Evolutionary conservation across 2,888 invertebrate species (phyloP), one percentile per base, ranked within the genome.

Genomic region (Neoascia interrupta): DNA sequence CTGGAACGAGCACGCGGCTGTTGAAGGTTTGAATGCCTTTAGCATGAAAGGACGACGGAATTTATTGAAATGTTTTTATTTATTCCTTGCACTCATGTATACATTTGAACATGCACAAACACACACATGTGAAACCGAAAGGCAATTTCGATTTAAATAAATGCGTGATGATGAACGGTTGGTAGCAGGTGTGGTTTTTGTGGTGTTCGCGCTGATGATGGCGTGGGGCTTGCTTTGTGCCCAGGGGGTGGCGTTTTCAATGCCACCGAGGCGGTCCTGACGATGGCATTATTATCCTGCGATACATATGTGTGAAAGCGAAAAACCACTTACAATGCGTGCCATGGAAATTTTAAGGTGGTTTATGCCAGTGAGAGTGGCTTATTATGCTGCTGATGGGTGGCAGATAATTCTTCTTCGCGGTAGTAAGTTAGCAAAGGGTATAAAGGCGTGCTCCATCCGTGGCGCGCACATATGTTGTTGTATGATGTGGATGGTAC

Each of bases 101-200:
- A 28, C 45, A 45, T 6, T 11, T 11, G 5, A 16, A 49, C n/a
- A 8, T 10, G 15, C 13, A 39, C 36, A 47, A 37, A 61, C 5
- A 16, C 36, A 5, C 5, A 45, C 15, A 60, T n/a, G 10, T 16
- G 26, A 11, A 11, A 11, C 15, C 18, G 61, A 63, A 63, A 75
- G 56, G 63, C 70, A 70, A 75, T 75, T 75, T 70, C 70, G 70
- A 76, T 76, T 76, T 70, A 64, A 64, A 70, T 70, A 64, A 76
- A 70, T 11, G 56, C 45, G 43, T 43, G 68, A 49, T 63, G 69
- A 51, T 49, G 69, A 56, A 61, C 45, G 41, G 28, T 41, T 56
- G 70, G 51, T 45, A 26, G 56, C 56, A 70, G 63, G 64, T 64
- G 70, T 18, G 53, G 47, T 41, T 56, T 51, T 21, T 36, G 26